Percentiles rank a stretch among this genome's conserved stretches.
These are phyloP conservation scores for Hucho hucho DNA, from an alignment of 2,113 vertebrate genomes.

Conservation along the genomic window DNA sequence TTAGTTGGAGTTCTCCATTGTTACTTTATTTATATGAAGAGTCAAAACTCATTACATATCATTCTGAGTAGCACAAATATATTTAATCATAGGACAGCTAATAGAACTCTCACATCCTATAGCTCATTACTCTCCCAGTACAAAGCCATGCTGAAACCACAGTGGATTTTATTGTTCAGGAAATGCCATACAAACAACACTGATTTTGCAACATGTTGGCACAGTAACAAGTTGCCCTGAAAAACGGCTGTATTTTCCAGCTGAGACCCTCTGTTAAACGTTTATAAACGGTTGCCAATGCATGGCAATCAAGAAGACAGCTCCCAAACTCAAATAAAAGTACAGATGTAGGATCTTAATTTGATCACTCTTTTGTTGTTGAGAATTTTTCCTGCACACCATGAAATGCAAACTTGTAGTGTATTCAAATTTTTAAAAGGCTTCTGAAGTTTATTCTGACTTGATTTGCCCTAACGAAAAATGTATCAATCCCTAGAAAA, in stretches of 20 bases:
- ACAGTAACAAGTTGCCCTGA: slow-evolving; percentile 23
- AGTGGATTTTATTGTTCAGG: slow-evolving; percentile 49
- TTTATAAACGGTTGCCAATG: not conserved
- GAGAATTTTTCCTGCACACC: no score
- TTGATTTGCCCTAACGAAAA: no score
- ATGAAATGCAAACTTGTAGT: no score
- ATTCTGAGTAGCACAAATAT: slow-evolving; percentile 36
- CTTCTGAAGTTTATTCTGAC: not conserved
- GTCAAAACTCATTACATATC: slow-evolving; percentile 45
- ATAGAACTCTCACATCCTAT: slow-evolving; percentile 53
- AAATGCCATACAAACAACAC: slow-evolving; percentile 44
- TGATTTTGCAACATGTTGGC: slow-evolving; percentile 42
- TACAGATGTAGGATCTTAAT: no score
- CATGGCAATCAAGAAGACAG: not conserved
- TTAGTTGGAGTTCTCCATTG: slow-evolving; percentile 23
- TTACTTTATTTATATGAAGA: slow-evolving; percentile 22
- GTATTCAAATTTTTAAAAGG: no score
- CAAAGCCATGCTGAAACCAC: slow-evolving; percentile 55
- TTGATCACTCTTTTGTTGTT: no score
- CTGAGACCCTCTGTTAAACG: slow-evolving; percentile 45
- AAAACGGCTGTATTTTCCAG: slow-evolving; percentile 36
- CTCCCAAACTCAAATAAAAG: not conserved
- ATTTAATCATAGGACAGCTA: slow-evolving; percentile 40
- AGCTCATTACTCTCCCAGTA: slow-evolving; percentile 52
- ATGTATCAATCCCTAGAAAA: no score